phyloP scores from a whole-genome alignment of 23 tunicate genomes.

The Botrylloides violaceus region DNA sequence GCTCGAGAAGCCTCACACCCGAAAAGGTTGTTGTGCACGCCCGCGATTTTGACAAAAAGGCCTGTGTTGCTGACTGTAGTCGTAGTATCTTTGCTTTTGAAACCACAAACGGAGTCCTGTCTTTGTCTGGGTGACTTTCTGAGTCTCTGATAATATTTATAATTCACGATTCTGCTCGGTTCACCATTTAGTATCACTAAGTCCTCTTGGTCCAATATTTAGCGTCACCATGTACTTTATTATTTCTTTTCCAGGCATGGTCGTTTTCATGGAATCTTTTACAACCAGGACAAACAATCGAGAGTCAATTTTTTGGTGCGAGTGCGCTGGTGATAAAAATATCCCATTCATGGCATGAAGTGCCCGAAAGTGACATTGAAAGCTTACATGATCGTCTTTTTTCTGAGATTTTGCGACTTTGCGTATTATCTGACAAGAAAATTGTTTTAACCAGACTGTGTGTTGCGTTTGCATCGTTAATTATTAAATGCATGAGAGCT shows the following conservation, averaged over 20 bases:
- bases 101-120: too few relatives aligned
- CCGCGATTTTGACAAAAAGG: too few relatives aligned
- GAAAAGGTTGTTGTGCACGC: too few relatives aligned
- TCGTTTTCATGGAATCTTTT: slow-evolving; percentile 72
- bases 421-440: slow-evolving; percentile 18
- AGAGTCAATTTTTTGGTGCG: slow-evolving; percentile 97
- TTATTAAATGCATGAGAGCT: slow-evolving; percentile 41
- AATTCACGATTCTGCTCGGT: too few relatives aligned
- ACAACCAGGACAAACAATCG: slow-evolving; percentile 25
- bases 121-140: too few relatives aligned
- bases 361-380: slow-evolving; percentile 40
- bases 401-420: slow-evolving; percentile 42
- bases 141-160: too few relatives aligned
- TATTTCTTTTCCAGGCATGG: slow-evolving; percentile 46
- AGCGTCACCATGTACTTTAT: too few relatives aligned
- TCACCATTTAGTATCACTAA: too few relatives aligned
- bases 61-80: too few relatives aligned
- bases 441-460: slow-evolving; percentile 83
- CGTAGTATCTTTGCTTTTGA: too few relatives aligned
- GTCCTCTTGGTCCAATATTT: too few relatives aligned
- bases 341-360: slow-evolving; percentile 64
- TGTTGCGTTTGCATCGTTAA: slow-evolving; percentile 80
- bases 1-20: too few relatives aligned
- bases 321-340: slow-evolving; percentile 71
- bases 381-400: slow-evolving; percentile 36